Percentiles rank a stretch among this genome's conserved stretches.
phyloP scores from a whole-genome alignment of 2,888 invertebrate genomes.

The Germaria angustata region DNA sequence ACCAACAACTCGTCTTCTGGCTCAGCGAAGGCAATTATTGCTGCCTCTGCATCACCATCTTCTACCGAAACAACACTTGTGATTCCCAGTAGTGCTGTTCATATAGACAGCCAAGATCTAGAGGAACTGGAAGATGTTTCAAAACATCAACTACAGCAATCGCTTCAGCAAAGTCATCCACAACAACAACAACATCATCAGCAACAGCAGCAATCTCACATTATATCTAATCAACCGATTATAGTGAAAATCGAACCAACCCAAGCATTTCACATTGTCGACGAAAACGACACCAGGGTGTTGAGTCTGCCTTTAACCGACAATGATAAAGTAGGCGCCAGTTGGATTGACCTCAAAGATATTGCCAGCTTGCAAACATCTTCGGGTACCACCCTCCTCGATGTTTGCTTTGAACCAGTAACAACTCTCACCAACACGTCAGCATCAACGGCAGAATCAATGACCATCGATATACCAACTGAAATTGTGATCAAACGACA shows the following conservation, averaged over 20 bases:
- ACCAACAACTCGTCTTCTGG: conserved; percentile 61
- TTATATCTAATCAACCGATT: conserved; percentile 75
- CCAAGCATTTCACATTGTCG: conserved; percentile 78
- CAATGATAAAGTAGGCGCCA: conserved; percentile 77
- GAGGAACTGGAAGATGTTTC: conserved; percentile 48
- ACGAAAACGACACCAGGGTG: conserved; percentile 78
- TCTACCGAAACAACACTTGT: conserved; percentile 52
- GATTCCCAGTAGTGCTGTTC: conserved; percentile 51
- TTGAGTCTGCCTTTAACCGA: conserved; percentile 77
- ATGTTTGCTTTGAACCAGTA: conserved; percentile 74
- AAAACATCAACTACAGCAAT: conserved; percentile 15
- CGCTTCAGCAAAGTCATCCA: background rate
- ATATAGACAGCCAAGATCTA: conserved; percentile 53
- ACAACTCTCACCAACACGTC: conserved; percentile 63
- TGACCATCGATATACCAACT: conserved; percentile 70
- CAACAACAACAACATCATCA: conserved; percentile 52
- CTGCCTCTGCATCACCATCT: conserved; percentile 62
- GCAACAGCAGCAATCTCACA: conserved; percentile 51
- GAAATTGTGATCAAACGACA: conserved; percentile 69
- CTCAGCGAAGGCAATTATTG: conserved; percentile 36
- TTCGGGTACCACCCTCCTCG: conserved; percentile 71
- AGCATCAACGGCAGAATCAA: conserved; percentile 65
- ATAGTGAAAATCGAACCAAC: conserved; percentile 79
- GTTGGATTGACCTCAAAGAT: conserved; percentile 79
- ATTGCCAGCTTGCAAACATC: conserved; percentile 77